Evolutionary conservation across 2,797 vertebrate genomes (phyloP).

Genomic region (Callimico goeldii): DNA sequence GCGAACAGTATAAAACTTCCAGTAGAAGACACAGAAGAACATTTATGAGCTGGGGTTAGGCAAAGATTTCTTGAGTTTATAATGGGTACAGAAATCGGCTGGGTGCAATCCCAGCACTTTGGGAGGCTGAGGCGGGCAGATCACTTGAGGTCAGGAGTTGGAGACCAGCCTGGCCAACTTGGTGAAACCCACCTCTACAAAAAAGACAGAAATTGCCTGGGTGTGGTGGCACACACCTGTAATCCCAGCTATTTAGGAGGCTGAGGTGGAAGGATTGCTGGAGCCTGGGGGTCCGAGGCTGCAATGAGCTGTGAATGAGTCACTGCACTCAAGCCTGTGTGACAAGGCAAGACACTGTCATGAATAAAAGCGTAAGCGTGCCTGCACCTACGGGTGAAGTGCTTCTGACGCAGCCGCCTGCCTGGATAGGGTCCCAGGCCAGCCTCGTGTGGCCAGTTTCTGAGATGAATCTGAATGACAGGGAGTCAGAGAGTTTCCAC

Average conservation of each 20-base stretch:
- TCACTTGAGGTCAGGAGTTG: background rate
- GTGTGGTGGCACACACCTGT: background rate
- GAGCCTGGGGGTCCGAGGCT: background rate
- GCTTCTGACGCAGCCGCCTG: rapidly evolving
- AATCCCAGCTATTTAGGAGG: background rate
- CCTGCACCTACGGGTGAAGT: rapidly evolving
- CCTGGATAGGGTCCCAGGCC: background rate
- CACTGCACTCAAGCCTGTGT: background rate
- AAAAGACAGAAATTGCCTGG: background rate
- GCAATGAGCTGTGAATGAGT: background rate
- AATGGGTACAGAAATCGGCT: background rate
- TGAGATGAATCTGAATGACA: background rate
- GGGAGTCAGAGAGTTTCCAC: background rate
- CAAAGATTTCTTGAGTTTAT: background rate
- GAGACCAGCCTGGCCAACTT: background rate
- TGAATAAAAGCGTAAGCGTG: background rate
- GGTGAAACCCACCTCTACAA: background rate
- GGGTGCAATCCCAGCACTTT: no score
- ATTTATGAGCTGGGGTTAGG: background rate
- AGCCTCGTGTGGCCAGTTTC: background rate
- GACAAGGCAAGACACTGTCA: background rate
- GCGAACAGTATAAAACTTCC: background rate
- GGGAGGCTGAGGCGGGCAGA: background rate
- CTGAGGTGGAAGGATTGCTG: background rate
- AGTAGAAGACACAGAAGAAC: background rate